Conservation (phyloP, 2,888 invertebrate species). For the Arge pagana region DNA sequence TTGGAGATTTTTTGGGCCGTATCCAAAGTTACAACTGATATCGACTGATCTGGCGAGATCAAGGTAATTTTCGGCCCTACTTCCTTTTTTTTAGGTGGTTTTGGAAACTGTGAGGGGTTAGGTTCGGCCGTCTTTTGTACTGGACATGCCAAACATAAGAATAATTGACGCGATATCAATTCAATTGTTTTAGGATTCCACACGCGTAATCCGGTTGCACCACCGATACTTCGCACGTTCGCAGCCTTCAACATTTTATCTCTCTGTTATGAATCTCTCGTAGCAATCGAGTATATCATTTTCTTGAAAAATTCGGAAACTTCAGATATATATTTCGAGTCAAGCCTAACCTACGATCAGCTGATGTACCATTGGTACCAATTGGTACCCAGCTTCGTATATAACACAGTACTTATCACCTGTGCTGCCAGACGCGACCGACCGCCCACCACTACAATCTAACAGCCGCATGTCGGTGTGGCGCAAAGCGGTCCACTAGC, state of each 20-base stretch:
- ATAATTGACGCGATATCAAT: too few relatives aligned
- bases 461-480: too few relatives aligned
- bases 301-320: too few relatives aligned
- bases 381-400: too few relatives aligned
- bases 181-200: neutral
- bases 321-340: neutral
- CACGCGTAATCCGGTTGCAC: neutral
- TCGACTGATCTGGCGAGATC: constrained; percentile 63
- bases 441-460: too few relatives aligned
- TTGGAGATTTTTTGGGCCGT: constrained; percentile 73
- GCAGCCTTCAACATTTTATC: neutral
- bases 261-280: neutral
- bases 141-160: neutral
- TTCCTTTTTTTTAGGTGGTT: constrained; percentile 46
- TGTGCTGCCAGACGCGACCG: too few relatives aligned
- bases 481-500: too few relatives aligned
- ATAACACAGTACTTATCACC: too few relatives aligned
- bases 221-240: neutral
- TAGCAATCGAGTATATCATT: too few relatives aligned
- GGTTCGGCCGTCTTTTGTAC: neutral
- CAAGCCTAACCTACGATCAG: neutral
- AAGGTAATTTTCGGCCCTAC: constrained; percentile 68
- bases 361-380: too few relatives aligned
- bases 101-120: constrained; percentile 10
- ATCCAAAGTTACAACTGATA: constrained; percentile 67